Evolutionary conservation across 2,113 vertebrate genomes (phyloP), one percentile per base, ranked within the genome.

Genomic region (Mixornis gularis): DNA sequence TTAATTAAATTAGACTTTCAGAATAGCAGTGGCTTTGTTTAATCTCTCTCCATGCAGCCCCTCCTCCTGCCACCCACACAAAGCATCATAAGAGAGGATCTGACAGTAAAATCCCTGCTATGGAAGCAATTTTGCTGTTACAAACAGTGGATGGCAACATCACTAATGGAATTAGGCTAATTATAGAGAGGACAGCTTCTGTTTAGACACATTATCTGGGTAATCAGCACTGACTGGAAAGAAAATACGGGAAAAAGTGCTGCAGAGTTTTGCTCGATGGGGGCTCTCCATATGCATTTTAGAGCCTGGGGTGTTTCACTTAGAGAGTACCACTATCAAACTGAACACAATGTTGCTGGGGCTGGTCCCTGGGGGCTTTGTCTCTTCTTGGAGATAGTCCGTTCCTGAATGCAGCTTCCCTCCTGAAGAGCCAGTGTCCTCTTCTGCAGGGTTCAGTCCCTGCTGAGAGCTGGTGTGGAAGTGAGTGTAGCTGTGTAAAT

Each of bases 141-240:
- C 95, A 96, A 96, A 96, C 96, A 95, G 94, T 90, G 96, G 96
- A 96, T 97, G 95, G 96, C 96, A 97, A 97, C 96, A 96, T 96
- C 95, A 94, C 96, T 96, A 96, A 97, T 97, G 96, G 95, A 97
- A 97, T 97, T 97, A 97, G 95, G 96, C 95, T 97, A 97, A 97
- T 97, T 96, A 96, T 96, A 96, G 96, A 96, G 96, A 96, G 95
- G 96, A 96, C 96, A 96, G 96, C 96, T 96, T 96, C 96, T 97
- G 96, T 97, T 97, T 96, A 97, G 96, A 96, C 96, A 96, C 94
- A 95, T 97, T 96, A 96, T 97, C 96, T 97, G 95, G 94, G 93
- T 97, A 96, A 96, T 97, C 96, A 96, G 95, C 95, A 96, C 69
- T 92, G 96, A 96, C 96, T 96, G 96, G 95, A 96, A 95, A 95